These are phyloP conservation scores for Chalcis sispes DNA, from an alignment of 2,888 invertebrate genomes.

Conservation along the genomic window DNA sequence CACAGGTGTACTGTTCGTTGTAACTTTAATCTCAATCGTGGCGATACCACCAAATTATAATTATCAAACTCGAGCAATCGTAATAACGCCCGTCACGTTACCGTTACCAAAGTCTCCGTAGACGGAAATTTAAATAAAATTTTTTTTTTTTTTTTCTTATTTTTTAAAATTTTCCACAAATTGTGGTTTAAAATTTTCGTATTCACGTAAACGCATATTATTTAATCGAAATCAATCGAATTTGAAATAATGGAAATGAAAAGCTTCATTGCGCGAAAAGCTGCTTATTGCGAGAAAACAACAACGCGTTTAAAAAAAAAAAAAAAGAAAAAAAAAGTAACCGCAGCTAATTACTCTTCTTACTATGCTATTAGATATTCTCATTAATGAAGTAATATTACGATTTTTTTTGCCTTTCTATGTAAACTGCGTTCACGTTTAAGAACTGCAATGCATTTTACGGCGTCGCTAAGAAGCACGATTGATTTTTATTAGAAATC, in stretches of 20 bases:
- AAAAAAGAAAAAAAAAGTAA: slow-evolving; percentile 14
- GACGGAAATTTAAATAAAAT: slow-evolving; percentile 2
- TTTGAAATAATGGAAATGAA: slow-evolving; percentile 3
- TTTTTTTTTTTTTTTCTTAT: not conserved
- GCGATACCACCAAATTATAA: slow-evolving; percentile 74
- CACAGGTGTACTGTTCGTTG: slow-evolving; percentile 76
- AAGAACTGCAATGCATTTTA: slow-evolving; percentile 43
- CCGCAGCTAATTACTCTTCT: slow-evolving; percentile 19
- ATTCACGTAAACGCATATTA: not conserved
- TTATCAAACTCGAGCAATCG: slow-evolving; percentile 70
- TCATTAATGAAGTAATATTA: slow-evolving; percentile 24
- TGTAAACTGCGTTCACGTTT: slow-evolving; percentile 25
- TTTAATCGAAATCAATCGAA: not conserved
- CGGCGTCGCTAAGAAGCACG: slow-evolving; percentile 34
- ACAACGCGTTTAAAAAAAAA: slow-evolving; percentile 7
- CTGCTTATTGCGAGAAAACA: slow-evolving; percentile 31
- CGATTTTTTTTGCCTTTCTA: slow-evolving; percentile 7
- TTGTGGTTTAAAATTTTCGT: too few relatives aligned
- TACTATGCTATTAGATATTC: slow-evolving; percentile 13
- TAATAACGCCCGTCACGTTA: slow-evolving; percentile 71
- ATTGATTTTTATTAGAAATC: slow-evolving; percentile 14
- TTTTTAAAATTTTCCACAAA: too few relatives aligned
- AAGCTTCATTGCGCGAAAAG: slow-evolving; percentile 36
- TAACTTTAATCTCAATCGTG: slow-evolving; percentile 75
- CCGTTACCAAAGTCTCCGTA: slow-evolving; percentile 70